Evolutionary conservation across 1,140 invertebrate species (phyloP), one percentile per base, ranked within the genome.

Genomic region (Muscidifurax raptorellus): DNA sequence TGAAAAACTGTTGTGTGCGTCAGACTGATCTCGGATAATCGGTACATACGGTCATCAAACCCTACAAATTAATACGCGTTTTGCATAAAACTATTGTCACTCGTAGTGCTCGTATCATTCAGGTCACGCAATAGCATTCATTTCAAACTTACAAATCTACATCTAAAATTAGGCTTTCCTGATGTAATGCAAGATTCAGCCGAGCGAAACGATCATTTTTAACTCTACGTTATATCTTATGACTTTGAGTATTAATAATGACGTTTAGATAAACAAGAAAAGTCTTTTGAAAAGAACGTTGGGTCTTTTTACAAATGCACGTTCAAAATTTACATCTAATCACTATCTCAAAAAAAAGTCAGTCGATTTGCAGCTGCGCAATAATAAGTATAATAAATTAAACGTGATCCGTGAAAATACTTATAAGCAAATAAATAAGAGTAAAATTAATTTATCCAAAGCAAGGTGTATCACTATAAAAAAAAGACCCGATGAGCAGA

Each of bases 61-160:
- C 52, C 22, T 59, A 59, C 7, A 40, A 22, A 7, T 59, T 59
- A 18, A 59, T 22, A n/a, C 18, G n/a, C 15, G 0, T 6, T 59
- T 59, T n/a, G 52, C 52, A n/a, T n/a, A 59, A 40, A 59, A 59
- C 22, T 59, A 59, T 59, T 22, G n/a, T 59, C 52, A 59, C 52
- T 59, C n/a, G 15, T 59, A 18, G 40, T 47, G 79, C 36, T 71
- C 64, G 64, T 9, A 44, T n/a, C 40, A 67, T 81, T 81, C 80
- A 81, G 67, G 80, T 72, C 80, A 71, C 40, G 78, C 28, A 72
- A 47, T 81, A 81, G 66, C 66, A 72, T 81, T 81, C 67, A 32
- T 28, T 71, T 71, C 67, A 22, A 5, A n/a, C 52, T 59, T 59
- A 59, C n/a, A 18, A 59, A 59, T 59, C 13, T 47, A n/a, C 9